A percentile compares a stretch with the other conserved stretches of the same genome.
phyloP scores from a whole-genome alignment of 2,797 vertebrate genomes.

The Rhinoraja longicauda region DNA sequence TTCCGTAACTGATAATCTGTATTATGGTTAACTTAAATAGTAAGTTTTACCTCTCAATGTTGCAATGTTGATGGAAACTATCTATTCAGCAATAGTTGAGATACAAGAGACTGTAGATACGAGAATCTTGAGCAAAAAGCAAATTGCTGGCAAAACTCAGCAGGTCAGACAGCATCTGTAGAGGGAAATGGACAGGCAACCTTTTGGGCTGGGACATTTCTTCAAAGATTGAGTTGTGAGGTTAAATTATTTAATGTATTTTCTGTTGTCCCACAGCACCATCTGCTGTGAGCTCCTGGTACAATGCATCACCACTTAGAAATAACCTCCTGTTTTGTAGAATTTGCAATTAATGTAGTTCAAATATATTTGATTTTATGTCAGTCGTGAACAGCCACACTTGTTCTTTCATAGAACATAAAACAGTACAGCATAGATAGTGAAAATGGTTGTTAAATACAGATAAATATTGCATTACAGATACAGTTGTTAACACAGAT shows the following conservation, averaged over 20 bases:
- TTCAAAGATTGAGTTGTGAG: too few relatives aligned
- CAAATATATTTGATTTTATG: neutral
- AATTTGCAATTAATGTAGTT: neutral
- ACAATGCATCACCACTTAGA: neutral
- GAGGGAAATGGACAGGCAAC: too few relatives aligned
- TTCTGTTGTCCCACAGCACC: slow-evolving; percentile 19
- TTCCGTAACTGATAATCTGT: neutral
- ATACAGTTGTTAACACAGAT: too few relatives aligned
- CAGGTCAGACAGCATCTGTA: too few relatives aligned
- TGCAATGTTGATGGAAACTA: neutral
- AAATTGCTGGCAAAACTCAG: too few relatives aligned
- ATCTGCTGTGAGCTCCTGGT: slow-evolving; percentile 14
- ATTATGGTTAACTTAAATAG: neutral
- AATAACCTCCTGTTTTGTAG: neutral
- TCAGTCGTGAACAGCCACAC: neutral
- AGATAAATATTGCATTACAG: too few relatives aligned
- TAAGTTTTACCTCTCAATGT: neutral
- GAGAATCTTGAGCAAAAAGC: too few relatives aligned
- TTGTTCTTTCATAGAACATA: neutral
- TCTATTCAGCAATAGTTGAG: too few relatives aligned
- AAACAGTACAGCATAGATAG: neutral
- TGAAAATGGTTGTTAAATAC: too few relatives aligned
- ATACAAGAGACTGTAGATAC: too few relatives aligned
- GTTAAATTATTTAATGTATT: neutral
- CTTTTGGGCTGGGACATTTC: too few relatives aligned